Percentiles rank a stretch among this genome's conserved stretches.
Conservation (phyloP, 2,888 invertebrate species). For the Troides oblongomaculatus region DNA sequence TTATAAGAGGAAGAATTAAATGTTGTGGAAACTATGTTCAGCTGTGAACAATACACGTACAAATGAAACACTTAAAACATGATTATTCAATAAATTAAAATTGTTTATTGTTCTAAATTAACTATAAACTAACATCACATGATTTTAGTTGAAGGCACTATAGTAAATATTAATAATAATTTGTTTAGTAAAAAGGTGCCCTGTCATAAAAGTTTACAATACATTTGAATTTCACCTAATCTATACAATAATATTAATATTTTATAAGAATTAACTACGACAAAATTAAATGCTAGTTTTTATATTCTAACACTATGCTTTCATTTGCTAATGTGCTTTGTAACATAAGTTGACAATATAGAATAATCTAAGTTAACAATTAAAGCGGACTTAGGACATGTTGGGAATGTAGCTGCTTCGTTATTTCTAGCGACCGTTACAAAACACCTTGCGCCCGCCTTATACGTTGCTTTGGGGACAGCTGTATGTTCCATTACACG, state of each 20-base stretch:
- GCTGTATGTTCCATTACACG: slow-evolving; percentile 62
- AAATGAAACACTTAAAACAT: slow-evolving; percentile 8
- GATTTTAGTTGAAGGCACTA: slow-evolving; percentile 62
- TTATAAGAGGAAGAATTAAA: no score
- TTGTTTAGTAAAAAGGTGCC: slow-evolving; percentile 57
- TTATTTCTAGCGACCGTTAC: slow-evolving; percentile 62
- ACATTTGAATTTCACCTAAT: slow-evolving; percentile 13
- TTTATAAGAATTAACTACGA: slow-evolving; percentile 24
- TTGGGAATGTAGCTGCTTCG: slow-evolving; percentile 42
- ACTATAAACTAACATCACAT: slow-evolving; percentile 66
- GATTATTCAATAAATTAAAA: slow-evolving; percentile 33
- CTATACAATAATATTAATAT: slow-evolving; percentile 1
- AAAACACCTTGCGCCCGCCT: slow-evolving; percentile 70
- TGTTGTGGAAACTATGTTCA: no score
- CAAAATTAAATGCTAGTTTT: slow-evolving; percentile 20
- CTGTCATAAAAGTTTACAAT: slow-evolving; percentile 37
- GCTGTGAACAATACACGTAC: not conserved
- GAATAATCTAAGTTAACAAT: slow-evolving; percentile 6
- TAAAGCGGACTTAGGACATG: slow-evolving; percentile 30
- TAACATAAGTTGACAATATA: slow-evolving; percentile 11
- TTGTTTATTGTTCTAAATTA: slow-evolving; percentile 46
- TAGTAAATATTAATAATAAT: slow-evolving; percentile 43
- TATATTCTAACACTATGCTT: slow-evolving; percentile 9
- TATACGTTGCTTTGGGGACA: slow-evolving; percentile 71
- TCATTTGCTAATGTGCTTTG: slow-evolving; percentile 23